phyloP scores from a whole-genome alignment of 2,888 invertebrate species.

The Anticlea derivata region DNA sequence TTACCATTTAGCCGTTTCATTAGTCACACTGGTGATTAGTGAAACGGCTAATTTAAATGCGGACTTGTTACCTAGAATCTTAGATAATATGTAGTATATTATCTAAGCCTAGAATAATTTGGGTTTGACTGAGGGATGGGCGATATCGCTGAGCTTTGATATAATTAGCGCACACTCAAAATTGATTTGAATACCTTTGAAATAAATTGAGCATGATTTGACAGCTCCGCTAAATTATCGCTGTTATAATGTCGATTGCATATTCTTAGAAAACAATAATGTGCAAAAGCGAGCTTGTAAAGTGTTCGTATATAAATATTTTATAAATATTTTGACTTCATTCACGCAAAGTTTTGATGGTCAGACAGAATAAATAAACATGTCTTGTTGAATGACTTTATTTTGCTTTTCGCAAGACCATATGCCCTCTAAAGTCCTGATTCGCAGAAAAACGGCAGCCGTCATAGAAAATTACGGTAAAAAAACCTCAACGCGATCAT shows the following conservation, averaged over 20 bases:
- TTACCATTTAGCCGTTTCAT: too few relatives aligned
- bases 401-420: constrained; percentile 23
- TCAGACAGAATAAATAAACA: constrained; percentile 28
- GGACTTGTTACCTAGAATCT: too few relatives aligned
- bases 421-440: not conserved
- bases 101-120: too few relatives aligned
- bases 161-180: too few relatives aligned
- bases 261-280: not conserved
- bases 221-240: not conserved
- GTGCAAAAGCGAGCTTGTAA: constrained; percentile 41
- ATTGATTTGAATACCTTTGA: too few relatives aligned
- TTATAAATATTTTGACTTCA: constrained; percentile 64
- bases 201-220: not conserved
- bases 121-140: too few relatives aligned
- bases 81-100: too few relatives aligned
- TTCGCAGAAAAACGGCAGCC: not conserved
- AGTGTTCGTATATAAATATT: constrained; percentile 51
- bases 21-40: too few relatives aligned
- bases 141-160: too few relatives aligned
- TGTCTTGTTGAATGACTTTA: constrained; percentile 23
- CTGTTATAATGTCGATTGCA: not conserved
- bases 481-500: too few relatives aligned
- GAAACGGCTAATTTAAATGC: too few relatives aligned
- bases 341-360: constrained; percentile 49
- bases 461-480: too few relatives aligned